These are phyloP conservation scores for Mesorhabditis spiculigera DNA, from an alignment of 2,888 invertebrate species.

Conservation along the genomic window DNA sequence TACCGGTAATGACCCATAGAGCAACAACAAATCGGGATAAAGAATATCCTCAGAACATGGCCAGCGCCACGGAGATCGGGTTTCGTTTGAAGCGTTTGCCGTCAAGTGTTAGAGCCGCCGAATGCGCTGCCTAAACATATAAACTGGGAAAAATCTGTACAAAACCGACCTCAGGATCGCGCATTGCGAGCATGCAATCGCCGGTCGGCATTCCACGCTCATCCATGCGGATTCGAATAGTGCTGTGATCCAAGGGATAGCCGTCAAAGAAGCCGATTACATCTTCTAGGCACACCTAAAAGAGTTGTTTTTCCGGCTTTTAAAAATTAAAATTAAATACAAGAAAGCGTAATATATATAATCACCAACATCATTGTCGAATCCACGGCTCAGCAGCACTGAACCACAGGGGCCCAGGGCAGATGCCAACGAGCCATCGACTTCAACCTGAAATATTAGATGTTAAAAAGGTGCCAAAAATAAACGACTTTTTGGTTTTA, in stretches of 20 bases:
- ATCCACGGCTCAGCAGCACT: slow-evolving; percentile 29
- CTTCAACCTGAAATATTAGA: background rate
- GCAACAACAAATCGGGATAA: no score
- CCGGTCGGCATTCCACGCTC: slow-evolving; percentile 31
- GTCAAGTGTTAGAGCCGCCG: background rate
- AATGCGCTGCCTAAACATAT: background rate
- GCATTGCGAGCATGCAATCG: slow-evolving; percentile 32
- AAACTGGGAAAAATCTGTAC: background rate
- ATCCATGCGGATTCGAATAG: slow-evolving; percentile 28
- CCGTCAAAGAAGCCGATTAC: slow-evolving; percentile 26
- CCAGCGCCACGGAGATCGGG: slow-evolving; percentile 1
- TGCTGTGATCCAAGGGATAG: slow-evolving; percentile 25
- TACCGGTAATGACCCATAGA: no score
- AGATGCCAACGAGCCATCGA: slow-evolving; percentile 2
- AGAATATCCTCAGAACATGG: background rate
- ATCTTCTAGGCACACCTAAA: slow-evolving; percentile 22
- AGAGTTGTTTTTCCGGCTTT: background rate
- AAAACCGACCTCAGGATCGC: slow-evolving; percentile 18
- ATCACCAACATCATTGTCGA: slow-evolving; percentile 12
- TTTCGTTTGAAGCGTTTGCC: background rate
- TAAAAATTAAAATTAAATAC: no score
- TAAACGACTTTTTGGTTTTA: no score
- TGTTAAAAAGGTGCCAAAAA: no score
- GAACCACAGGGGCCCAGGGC: slow-evolving; percentile 25
- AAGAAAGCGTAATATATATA: no score